phyloP scores from a whole-genome alignment of 1,140 invertebrate genomes.

The Drosophila guanche region DNA sequence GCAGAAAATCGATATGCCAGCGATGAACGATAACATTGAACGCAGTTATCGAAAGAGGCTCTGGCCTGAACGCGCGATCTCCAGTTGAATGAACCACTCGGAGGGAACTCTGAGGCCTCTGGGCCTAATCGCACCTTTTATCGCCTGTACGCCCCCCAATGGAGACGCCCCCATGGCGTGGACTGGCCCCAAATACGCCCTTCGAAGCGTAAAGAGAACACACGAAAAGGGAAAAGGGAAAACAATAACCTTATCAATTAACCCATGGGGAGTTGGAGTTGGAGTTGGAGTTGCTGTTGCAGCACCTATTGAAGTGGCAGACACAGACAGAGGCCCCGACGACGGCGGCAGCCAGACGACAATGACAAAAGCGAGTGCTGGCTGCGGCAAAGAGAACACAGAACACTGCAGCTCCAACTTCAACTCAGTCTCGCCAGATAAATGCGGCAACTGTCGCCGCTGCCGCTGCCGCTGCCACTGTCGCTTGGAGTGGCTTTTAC shows the following conservation, averaged over 20 bases:
- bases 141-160: conserved; percentile 18
- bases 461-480: conserved; percentile 7
- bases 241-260: conserved; percentile 52
- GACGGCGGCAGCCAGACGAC: too few relatives aligned
- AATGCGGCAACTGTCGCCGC: not conserved
- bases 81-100: too few relatives aligned
- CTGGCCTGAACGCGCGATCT: too few relatives aligned
- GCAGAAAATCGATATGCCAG: too few relatives aligned
- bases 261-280: conserved; percentile 39
- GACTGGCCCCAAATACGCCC: conserved; percentile 21
- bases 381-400: too few relatives aligned
- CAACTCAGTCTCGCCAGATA: not conserved
- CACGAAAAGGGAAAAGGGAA: conserved; percentile 2
- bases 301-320: conserved; percentile 7
- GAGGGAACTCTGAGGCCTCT: too few relatives aligned
- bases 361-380: too few relatives aligned
- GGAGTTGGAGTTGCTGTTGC: conserved; percentile 1
- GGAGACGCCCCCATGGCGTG: conserved; percentile 3
- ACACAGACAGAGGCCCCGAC: not conserved
- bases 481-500: conserved; percentile 24
- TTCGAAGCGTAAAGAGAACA: conserved; percentile 11
- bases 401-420: not conserved
- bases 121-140: too few relatives aligned
- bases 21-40: too few relatives aligned
- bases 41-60: too few relatives aligned